Conservation (phyloP, 2,888 invertebrate genomes). For the Cosmorhoe ocellata region DNA sequence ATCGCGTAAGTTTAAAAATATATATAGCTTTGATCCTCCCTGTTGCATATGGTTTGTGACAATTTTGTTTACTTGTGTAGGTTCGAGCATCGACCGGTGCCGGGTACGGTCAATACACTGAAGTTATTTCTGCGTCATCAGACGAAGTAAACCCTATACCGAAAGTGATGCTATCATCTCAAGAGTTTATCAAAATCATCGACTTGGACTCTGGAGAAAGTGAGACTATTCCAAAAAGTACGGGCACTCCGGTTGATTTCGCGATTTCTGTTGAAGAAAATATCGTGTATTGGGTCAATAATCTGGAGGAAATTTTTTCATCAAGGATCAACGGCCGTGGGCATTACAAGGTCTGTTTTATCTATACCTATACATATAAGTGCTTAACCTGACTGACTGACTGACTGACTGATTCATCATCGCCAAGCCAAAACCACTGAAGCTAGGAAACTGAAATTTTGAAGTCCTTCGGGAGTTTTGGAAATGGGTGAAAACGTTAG, state of each 20-base stretch:
- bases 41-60: no score
- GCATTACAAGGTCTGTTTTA: conserved; percentile 65
- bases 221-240: conserved; percentile 83
- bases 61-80: conserved; percentile 57
- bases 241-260: conserved; percentile 87
- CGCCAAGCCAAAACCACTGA: no score
- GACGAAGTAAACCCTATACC: conserved; percentile 90
- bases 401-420: no score
- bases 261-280: conserved; percentile 87
- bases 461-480: no score
- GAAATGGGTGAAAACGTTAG: no score
- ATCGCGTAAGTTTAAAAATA: no score
- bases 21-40: no score
- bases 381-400: no score
- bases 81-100: conserved; percentile 91
- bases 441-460: no score
- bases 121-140: conserved; percentile 83
- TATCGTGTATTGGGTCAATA: conserved; percentile 91
- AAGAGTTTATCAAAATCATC: conserved; percentile 87
- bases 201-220: conserved; percentile 88
- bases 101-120: conserved; percentile 88
- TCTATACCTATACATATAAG: no score
- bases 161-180: conserved; percentile 87
- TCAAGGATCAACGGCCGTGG: conserved; percentile 81
- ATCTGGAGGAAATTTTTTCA: conserved; percentile 86